phyloP scores from a whole-genome alignment of 2,113 vertebrate species.

The Hepsetus odoe region DNA sequence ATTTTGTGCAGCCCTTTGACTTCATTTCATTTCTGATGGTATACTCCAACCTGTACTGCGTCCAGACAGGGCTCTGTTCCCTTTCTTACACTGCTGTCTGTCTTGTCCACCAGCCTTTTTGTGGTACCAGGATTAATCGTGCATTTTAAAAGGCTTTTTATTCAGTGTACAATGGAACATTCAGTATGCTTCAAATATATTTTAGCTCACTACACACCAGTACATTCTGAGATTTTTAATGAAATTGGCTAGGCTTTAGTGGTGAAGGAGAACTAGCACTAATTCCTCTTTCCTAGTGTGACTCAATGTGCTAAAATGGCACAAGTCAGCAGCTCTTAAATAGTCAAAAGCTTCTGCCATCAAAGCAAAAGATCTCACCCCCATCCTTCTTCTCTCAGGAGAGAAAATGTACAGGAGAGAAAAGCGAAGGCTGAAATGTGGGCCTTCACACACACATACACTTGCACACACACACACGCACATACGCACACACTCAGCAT shows the following conservation, averaged over 20 bases:
- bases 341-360: slow-evolving; percentile 53
- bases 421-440: slow-evolving; percentile 13
- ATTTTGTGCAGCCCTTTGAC: too few relatives aligned
- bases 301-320: slow-evolving; percentile 40
- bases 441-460: not conserved
- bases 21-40: not conserved
- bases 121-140: not conserved
- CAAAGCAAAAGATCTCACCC: slow-evolving; percentile 44
- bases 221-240: not conserved
- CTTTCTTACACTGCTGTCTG: not conserved
- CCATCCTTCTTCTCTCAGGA: slow-evolving; percentile 29
- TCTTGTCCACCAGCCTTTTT: not conserved
- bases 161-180: not conserved
- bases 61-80: not conserved
- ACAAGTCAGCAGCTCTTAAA: slow-evolving; percentile 38
- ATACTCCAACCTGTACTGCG: not conserved
- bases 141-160: not conserved
- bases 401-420: slow-evolving; percentile 17
- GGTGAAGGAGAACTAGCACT: not conserved
- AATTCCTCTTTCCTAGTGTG: slow-evolving; percentile 17
- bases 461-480: too few relatives aligned
- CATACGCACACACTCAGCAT: too few relatives aligned
- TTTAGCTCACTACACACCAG: slow-evolving; percentile 19
- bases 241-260: slow-evolving; percentile 9
- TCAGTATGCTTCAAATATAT: not conserved